phyloP scores from a whole-genome alignment of 2,888 invertebrate genomes.

The Stenodema calcarata region DNA sequence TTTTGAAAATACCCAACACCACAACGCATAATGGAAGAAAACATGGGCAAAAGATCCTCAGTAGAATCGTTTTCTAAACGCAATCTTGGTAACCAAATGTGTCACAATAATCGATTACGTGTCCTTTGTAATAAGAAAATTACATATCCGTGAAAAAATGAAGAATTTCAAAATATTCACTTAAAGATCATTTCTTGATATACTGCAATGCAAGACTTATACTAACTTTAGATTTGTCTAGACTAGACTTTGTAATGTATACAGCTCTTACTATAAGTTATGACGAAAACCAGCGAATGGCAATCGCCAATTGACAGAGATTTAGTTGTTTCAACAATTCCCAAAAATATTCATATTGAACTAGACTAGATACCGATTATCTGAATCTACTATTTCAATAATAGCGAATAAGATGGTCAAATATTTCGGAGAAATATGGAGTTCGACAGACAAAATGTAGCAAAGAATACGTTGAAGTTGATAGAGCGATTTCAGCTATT shows the following conservation, averaged over 20 bases:
- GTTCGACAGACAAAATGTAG: too few species aligned
- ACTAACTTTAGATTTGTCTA: neutral
- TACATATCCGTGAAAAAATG: neutral
- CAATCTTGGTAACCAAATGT: neutral
- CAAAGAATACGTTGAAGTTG: too few species aligned
- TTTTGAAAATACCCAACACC: neutral
- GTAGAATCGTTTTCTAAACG: neutral
- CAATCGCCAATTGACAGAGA: neutral
- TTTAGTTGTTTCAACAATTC: neutral
- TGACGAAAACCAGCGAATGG: neutral
- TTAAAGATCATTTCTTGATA: neutral
- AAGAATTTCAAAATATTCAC: too few species aligned
- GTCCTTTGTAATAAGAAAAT: neutral
- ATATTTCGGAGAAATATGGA: too few species aligned
- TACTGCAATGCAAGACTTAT: neutral
- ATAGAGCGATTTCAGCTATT: too few species aligned
- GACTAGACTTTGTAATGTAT: neutral
- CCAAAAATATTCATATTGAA: neutral
- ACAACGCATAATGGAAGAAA: slow-evolving; percentile 11
- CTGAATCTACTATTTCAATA: neutral
- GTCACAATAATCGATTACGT: too few species aligned
- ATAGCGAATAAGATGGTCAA: neutral
- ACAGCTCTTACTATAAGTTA: neutral
- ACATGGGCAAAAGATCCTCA: neutral
- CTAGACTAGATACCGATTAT: neutral